Percentiles rank a stretch among this genome's conserved stretches.
These are phyloP conservation scores for Meteorus sp. DNA, from an alignment of 1,140 invertebrate species.

Conservation along the genomic window DNA sequence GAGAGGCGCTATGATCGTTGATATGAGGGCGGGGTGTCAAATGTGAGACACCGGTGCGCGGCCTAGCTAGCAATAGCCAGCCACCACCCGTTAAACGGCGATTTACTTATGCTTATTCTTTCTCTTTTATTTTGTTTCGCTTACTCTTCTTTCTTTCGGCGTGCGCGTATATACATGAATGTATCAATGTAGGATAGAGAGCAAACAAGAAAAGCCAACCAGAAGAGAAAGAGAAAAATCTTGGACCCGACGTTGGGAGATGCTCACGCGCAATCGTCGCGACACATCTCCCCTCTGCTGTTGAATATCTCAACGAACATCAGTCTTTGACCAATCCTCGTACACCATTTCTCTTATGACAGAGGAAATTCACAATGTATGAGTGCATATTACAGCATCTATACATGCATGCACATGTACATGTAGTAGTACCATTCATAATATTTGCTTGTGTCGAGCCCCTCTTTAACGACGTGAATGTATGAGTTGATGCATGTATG, in stretches of 20 bases:
- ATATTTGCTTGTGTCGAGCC: no score
- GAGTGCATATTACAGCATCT: no score
- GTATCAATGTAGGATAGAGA: no score
- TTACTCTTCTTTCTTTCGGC: not conserved
- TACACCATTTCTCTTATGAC: not conserved
- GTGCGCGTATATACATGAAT: no score
- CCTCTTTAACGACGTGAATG: no score
- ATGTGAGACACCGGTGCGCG: not conserved
- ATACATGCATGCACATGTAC: no score
- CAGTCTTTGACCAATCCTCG: not conserved
- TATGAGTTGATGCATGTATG: no score
- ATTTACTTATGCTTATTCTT: no score
- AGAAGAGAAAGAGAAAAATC: not conserved
- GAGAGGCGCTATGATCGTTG: slow-evolving; percentile 14
- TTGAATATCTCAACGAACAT: not conserved
- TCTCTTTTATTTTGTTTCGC: no score
- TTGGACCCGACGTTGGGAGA: not conserved
- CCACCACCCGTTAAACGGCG: no score
- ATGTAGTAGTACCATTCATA: no score
- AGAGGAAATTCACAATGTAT: no score
- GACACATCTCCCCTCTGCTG: slow-evolving; percentile 6
- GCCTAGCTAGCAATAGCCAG: not conserved
- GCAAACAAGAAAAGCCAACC: not conserved
- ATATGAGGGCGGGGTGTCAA: slow-evolving; percentile 16
- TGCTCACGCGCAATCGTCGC: not conserved